A percentile compares a stretch with the other conserved stretches of the same genome.
These are phyloP conservation scores for Lapara coniferarum DNA, from an alignment of 2,888 invertebrate species.

Conservation along the genomic window DNA sequence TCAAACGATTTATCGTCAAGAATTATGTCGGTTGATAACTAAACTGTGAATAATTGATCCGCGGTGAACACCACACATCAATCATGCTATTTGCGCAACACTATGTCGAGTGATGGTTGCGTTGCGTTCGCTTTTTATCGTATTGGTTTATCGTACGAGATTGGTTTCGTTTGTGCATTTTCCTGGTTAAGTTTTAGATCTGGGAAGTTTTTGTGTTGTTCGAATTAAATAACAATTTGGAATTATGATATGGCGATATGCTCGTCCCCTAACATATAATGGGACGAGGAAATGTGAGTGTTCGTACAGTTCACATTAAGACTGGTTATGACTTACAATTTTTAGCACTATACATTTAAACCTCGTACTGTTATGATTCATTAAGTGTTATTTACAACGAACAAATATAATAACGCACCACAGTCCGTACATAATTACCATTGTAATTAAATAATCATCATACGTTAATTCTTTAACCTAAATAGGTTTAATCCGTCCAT, in stretches of 20 bases:
- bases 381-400: too few relatives aligned
- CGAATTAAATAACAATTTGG: neutral
- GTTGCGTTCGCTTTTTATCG: slow-evolving; percentile 12
- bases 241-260: neutral
- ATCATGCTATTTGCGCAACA: slow-evolving; percentile 65
- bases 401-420: too few relatives aligned
- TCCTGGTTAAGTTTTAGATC: neutral
- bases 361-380: too few relatives aligned
- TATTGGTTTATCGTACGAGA: slow-evolving; percentile 2
- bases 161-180: neutral
- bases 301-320: too few relatives aligned
- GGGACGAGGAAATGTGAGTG: neutral
- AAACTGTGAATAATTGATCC: slow-evolving; percentile 71
- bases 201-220: neutral
- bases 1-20: slow-evolving; percentile 52
- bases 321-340: too few relatives aligned
- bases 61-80: slow-evolving; percentile 69
- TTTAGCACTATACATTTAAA: too few relatives aligned
- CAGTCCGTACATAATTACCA: too few relatives aligned
- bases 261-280: too few relatives aligned
- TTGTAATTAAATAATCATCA: slow-evolving; percentile 38
- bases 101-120: slow-evolving; percentile 14
- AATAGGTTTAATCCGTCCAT: slow-evolving; percentile 43
- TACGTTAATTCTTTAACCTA: slow-evolving; percentile 51
- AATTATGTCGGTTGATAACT: slow-evolving; percentile 68